phyloP scores from a whole-genome alignment of 1,140 invertebrate species.

The Zaprionus capensis region DNA sequence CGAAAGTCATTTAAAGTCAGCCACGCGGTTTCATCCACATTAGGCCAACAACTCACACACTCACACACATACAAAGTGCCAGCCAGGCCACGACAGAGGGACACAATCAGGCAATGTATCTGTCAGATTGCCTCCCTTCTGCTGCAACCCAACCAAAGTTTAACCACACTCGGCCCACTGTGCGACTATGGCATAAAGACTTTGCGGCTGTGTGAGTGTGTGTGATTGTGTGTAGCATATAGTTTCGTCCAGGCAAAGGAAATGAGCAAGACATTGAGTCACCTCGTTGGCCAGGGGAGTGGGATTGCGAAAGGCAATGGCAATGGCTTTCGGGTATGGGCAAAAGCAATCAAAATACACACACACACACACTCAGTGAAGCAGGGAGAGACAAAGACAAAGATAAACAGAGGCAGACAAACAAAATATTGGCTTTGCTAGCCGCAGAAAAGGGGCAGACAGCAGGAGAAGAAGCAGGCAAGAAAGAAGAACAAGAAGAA shows the following conservation, averaged over 20 bases:
- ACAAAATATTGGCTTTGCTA: constrained; percentile 77
- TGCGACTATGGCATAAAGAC: constrained; percentile 45
- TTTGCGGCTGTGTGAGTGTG: constrained; percentile 20
- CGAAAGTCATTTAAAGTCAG: constrained; percentile 49
- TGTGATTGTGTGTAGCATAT: constrained; percentile 39
- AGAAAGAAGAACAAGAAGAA: constrained; percentile 12
- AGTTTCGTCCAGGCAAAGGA: constrained; percentile 68
- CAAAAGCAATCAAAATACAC: constrained; percentile 77
- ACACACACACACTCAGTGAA: constrained; percentile 20
- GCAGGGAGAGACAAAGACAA: constrained; percentile 65
- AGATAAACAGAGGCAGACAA: constrained; percentile 81
- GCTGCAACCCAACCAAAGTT: not conserved
- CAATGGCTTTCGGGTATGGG: constrained; percentile 41
- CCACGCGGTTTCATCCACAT: constrained; percentile 10
- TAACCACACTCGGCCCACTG: constrained; percentile 28
- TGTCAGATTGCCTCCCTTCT: not conserved
- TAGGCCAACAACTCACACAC: constrained; percentile 15
- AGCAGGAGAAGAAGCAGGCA: constrained; percentile 28
- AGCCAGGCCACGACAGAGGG: not conserved
- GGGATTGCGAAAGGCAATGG: constrained; percentile 15
- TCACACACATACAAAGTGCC: constrained; percentile 11
- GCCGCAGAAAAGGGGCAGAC: constrained; percentile 24
- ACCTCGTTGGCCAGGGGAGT: constrained; percentile 44
- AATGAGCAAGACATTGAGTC: constrained; percentile 82
- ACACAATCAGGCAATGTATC: constrained; percentile 8